Evolutionary conservation across 2,113 vertebrate genomes (phyloP).

Genomic region (Progne subis): DNA sequence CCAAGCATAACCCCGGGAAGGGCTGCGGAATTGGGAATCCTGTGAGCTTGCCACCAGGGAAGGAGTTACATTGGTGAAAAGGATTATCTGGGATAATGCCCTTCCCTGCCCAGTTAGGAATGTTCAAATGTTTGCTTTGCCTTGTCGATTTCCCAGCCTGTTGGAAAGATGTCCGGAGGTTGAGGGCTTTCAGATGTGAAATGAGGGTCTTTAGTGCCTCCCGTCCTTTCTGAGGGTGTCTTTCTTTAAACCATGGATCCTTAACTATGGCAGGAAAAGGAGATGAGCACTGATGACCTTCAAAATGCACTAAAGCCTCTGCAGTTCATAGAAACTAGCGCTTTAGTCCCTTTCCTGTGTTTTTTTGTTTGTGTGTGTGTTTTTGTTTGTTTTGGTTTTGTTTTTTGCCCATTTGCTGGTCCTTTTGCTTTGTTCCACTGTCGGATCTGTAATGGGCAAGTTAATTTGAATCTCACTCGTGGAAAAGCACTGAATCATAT

Average conservation of each 20-base stretch:
- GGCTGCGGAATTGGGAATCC: background rate
- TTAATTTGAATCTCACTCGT: background rate
- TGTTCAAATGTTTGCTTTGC: background rate
- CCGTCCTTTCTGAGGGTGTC: background rate
- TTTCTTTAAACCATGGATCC: background rate
- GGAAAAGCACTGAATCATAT: background rate
- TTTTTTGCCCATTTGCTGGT: background rate
- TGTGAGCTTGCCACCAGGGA: background rate
- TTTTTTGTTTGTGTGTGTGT: background rate
- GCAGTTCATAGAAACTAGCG: background rate
- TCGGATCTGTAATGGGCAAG: background rate
- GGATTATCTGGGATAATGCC: background rate
- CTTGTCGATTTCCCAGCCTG: background rate
- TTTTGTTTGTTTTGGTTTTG: background rate
- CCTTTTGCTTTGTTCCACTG: background rate
- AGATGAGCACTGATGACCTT: background rate
- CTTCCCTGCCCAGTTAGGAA: background rate
- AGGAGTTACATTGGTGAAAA: background rate
- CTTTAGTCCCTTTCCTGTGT: background rate
- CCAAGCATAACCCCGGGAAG: background rate
- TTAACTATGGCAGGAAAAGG: background rate
- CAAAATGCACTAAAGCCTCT: background rate
- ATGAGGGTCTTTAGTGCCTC: background rate
- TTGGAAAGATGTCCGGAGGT: background rate
- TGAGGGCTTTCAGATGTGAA: background rate